These are phyloP conservation scores for Aix galericulata DNA, from an alignment of 2,113 vertebrate species.

Conservation along the genomic window DNA sequence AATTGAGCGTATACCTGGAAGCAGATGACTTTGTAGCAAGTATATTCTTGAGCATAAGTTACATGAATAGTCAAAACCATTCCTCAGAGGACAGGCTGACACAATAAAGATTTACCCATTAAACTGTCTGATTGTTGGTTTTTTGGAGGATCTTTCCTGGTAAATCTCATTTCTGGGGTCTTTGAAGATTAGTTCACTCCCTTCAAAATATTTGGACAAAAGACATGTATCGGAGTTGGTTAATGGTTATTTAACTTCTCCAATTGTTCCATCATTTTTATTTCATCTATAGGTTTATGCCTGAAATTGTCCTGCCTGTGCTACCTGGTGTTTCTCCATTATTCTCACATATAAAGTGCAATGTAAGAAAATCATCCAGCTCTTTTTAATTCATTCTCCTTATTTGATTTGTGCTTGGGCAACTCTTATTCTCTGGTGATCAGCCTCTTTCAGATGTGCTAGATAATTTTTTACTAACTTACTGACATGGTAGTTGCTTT, in stretches of 20 bases:
- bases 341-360: background rate
- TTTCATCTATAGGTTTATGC: background rate
- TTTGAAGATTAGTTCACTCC: background rate
- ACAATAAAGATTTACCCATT: background rate
- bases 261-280: background rate
- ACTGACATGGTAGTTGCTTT: background rate
- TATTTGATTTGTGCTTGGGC: background rate
- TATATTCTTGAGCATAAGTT: background rate
- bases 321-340: background rate
- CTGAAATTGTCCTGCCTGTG: background rate
- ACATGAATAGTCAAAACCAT: background rate
- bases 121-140: rapidly evolving
- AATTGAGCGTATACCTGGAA: background rate
- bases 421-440: background rate
- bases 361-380: background rate
- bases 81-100: background rate
- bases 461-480: conserved; percentile 22
- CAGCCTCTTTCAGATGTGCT: background rate
- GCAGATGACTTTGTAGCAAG: background rate
- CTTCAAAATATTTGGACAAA: background rate
- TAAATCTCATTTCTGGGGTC: background rate
- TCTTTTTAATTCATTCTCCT: background rate
- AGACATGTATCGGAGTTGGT: background rate
- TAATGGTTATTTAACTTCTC: background rate
- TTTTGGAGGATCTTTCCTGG: background rate